These are phyloP conservation scores for Lineus longissimus DNA, from an alignment of 1,140 invertebrate genomes.

Conservation along the genomic window DNA sequence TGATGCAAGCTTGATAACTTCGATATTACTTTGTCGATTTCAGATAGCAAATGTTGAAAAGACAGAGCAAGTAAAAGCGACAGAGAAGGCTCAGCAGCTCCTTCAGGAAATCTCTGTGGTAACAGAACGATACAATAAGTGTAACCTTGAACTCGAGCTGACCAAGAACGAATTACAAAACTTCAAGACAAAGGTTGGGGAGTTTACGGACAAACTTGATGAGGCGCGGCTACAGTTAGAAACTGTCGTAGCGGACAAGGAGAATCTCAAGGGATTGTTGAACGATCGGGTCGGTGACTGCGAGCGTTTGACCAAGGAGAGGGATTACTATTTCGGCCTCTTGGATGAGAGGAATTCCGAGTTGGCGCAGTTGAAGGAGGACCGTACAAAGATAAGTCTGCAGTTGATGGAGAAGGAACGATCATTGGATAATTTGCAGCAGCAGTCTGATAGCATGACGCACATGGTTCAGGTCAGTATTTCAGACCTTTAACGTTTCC, in stretches of 20 bases:
- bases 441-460: slow-evolving; percentile 35
- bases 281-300: slow-evolving; percentile 27
- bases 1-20: too few relatives aligned
- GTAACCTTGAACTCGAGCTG: slow-evolving; percentile 29
- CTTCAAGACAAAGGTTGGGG: slow-evolving; percentile 24
- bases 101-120: slow-evolving; percentile 34
- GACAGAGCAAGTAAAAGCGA: slow-evolving; percentile 33
- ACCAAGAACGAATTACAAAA: slow-evolving; percentile 25
- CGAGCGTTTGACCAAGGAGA: slow-evolving; percentile 34
- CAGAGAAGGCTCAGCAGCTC: slow-evolving; percentile 36
- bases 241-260: slow-evolving; percentile 24
- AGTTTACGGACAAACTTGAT: slow-evolving; percentile 25
- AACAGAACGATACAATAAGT: slow-evolving; percentile 34
- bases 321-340: slow-evolving; percentile 34
- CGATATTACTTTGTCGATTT: too few relatives aligned
- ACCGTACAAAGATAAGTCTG: slow-evolving; percentile 33
- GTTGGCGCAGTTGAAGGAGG: slow-evolving; percentile 24
- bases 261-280: slow-evolving; percentile 29
- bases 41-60: slow-evolving; percentile 37
- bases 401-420: slow-evolving; percentile 47
- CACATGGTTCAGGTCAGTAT: slow-evolving; percentile 30
- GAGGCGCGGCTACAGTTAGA: slow-evolving; percentile 24
- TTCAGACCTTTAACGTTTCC: too few relatives aligned
- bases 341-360: slow-evolving; percentile 38
- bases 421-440: slow-evolving; percentile 31